Evolutionary conservation across 2,797 vertebrate species (phyloP).

Genomic region (Anniella stebbinsi): DNA sequence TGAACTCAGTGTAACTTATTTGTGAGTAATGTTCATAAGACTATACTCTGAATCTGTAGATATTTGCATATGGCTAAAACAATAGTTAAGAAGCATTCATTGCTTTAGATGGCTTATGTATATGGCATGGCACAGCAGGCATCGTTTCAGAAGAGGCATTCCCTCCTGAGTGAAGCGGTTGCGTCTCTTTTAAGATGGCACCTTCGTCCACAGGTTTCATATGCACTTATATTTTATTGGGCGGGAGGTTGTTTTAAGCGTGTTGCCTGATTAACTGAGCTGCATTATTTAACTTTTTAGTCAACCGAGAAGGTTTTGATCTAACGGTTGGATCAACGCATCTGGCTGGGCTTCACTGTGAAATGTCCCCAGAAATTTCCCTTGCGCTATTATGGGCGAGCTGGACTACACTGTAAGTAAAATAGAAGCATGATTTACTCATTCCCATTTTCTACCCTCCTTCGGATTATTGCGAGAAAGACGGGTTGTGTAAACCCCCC

Average conservation of each 20-base stretch:
- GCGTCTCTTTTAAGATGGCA: too few species aligned
- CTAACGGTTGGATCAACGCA: background rate
- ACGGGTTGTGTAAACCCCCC: too few species aligned
- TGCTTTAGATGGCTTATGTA: background rate
- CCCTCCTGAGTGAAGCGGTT: too few species aligned
- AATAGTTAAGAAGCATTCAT: background rate
- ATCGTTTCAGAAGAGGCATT: too few species aligned
- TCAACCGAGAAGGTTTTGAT: background rate
- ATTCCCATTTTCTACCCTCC: too few species aligned
- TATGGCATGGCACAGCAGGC: background rate
- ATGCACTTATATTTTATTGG: background rate
- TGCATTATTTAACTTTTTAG: background rate
- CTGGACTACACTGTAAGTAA: background rate
- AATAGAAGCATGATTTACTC: too few species aligned
- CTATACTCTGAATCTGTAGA: too few species aligned
- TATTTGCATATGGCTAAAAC: background rate
- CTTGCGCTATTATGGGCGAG: background rate
- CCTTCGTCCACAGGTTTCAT: background rate
- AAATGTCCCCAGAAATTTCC: background rate
- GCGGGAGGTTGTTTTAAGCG: background rate
- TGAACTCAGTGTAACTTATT: too few species aligned
- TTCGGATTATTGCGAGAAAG: too few species aligned
- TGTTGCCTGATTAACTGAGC: too few species aligned
- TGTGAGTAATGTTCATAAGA: too few species aligned
- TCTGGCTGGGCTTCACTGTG: background rate